Evolutionary conservation across 1,140 invertebrate genomes (phyloP), one percentile per base, ranked within the genome.

Genomic region (Cyrtorhinus lividipennis): DNA sequence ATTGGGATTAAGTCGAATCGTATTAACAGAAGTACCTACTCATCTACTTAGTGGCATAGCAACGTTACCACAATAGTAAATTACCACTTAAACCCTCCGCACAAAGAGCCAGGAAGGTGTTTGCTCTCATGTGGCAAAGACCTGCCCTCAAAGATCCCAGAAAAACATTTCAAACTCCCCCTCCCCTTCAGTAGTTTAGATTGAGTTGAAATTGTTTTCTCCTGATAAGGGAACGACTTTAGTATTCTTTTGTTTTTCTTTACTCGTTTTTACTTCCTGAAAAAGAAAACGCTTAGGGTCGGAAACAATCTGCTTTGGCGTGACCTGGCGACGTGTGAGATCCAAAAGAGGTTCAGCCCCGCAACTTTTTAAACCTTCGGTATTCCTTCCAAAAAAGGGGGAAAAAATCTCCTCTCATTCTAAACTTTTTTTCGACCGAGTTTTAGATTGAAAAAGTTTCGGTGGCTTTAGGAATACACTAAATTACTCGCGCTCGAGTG

Each of bases 381-480:
- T 53, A 53, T 53, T 53, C 48, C 48, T 53, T 53, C 48, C 20
- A 10, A 22, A 53, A 8, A 53, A 10, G 48, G n/a, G n/a, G n/a
- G n/a, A n/a, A n/a, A n/a, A n/a, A n/a, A n/a, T n/a, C n/a, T n/a
- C 48, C 20, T 20, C 18, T 53, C 20, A 12, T 53, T 53, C 8
- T 10, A 15, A 12, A 5, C 20, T 22, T 53, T 53, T 22, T 15
- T 53, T 22, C 18, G 48, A 8, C 48, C 18, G 48, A 53, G 12
- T 53, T 53, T 53, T 53, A 53, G 48, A 53, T 53, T 53, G 48
- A 53, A 53, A 53, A 53, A 53, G 48, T 53, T 53, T 53, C 10
- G 48, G 5, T n/a, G n/a, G 48, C 10, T 20, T 53, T 53, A 53
- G 48, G 48, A 53, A 53, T 53, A 53, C 48, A 53, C 12, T 53